These are phyloP conservation scores for Poeciliopsis occidentalis DNA, from an alignment of 2,113 vertebrate species.

Conservation along the genomic window DNA sequence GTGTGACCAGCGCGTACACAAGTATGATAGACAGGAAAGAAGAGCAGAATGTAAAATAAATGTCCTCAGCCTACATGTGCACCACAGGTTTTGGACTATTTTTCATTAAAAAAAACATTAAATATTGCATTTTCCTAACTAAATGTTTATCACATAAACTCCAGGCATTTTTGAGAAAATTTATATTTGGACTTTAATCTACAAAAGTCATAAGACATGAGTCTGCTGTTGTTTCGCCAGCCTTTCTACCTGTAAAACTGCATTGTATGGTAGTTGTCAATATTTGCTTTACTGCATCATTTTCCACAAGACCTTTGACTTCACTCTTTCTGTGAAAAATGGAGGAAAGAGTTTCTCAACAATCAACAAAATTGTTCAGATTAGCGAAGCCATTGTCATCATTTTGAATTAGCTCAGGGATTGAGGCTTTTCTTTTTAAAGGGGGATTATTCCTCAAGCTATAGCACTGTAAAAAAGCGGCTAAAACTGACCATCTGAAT, in stretches of 20 bases:
- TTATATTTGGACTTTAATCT: neutral
- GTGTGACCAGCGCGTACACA: too few relatives aligned
- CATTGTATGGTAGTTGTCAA: neutral
- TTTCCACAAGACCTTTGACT: neutral
- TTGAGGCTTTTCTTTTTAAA: constrained; percentile 8
- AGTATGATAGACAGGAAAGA: too few relatives aligned
- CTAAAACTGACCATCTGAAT: constrained; percentile 46
- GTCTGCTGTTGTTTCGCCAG: neutral
- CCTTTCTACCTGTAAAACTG: neutral
- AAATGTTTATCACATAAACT: too few relatives aligned
- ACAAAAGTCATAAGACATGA: neutral
- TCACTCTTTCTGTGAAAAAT: neutral
- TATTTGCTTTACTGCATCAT: neutral
- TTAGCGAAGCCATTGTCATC: constrained; percentile 39
- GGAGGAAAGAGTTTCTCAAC: constrained; percentile 29
- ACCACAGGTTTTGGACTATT: too few relatives aligned
- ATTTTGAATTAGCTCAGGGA: constrained; percentile 30
- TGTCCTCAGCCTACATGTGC: too few relatives aligned
- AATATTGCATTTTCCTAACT: too few relatives aligned
- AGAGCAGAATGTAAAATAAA: too few relatives aligned
- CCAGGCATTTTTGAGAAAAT: too few relatives aligned
- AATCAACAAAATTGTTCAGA: constrained; percentile 46
- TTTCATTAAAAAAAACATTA: too few relatives aligned
- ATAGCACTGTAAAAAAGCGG: constrained; percentile 18
- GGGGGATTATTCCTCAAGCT: constrained; percentile 31